Conservation (phyloP, 2,797 vertebrate species). For the Pogonophryne albipinna region DNA sequence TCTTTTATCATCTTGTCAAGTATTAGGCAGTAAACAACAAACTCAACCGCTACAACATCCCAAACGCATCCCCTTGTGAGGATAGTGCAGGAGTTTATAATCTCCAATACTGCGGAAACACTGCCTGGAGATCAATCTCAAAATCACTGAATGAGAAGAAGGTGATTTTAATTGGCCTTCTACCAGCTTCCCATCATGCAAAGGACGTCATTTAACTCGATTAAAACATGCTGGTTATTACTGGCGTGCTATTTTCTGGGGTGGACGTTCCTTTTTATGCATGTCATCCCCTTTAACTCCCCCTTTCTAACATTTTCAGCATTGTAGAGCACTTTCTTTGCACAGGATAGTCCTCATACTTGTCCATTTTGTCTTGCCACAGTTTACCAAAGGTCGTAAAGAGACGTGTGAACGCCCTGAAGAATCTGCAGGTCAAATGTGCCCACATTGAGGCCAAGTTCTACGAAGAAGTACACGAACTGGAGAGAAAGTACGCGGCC, state of each 20-base stretch:
- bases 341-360: neutral
- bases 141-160: neutral
- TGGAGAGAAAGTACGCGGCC: slow-evolving; percentile 98
- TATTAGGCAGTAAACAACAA: slow-evolving; percentile 46
- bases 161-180: neutral
- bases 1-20: slow-evolving; percentile 58
- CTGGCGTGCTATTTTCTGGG: no score
- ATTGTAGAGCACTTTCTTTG: neutral
- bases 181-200: neutral
- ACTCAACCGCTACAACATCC: slow-evolving; percentile 35
- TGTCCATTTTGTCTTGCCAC: slow-evolving; percentile 35
- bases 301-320: no score
- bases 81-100: slow-evolving; percentile 22
- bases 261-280: no score
- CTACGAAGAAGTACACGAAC: slow-evolving; percentile 98
- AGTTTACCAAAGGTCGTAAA: slow-evolving; percentile 99
- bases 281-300: no score
- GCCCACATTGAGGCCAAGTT: slow-evolving; percentile 99
- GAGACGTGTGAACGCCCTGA: slow-evolving; percentile 97
- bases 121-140: no score
- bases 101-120: slow-evolving; percentile 43
- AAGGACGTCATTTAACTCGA: no score
- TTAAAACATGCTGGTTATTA: no score
- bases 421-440: slow-evolving; percentile 99
- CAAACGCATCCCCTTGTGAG: slow-evolving; percentile 31